Evolutionary conservation across 2,113 vertebrate genomes (phyloP).

Genomic region (Hemibagrus wyckioides): DNA sequence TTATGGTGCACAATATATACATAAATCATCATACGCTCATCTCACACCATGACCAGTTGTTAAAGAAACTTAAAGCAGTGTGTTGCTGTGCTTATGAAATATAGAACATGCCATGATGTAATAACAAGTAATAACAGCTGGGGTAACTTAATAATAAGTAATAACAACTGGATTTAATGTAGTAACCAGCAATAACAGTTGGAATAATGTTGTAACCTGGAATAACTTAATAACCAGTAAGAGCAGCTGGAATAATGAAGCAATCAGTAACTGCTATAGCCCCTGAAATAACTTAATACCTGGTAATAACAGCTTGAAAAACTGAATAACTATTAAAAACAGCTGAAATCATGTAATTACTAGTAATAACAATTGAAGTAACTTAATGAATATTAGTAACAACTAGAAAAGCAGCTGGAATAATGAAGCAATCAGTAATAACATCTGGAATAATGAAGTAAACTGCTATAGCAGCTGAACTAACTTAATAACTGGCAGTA

Average conservation of each 20-base stretch:
- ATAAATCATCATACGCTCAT: background rate
- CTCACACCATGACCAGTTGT: background rate
- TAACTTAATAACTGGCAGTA: background rate
- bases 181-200: background rate
- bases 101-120: background rate
- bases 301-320: background rate
- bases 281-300: background rate
- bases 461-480: background rate
- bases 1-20: background rate
- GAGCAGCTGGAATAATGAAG: too few relatives aligned
- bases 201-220: background rate
- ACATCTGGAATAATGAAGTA: too few relatives aligned
- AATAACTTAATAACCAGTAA: background rate
- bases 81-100: background rate
- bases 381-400: background rate
- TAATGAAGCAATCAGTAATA: too few relatives aligned
- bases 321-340: background rate
- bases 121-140: background rate
- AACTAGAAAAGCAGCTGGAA: too few relatives aligned
- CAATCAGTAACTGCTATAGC: too few relatives aligned
- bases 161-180: too few relatives aligned
- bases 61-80: background rate
- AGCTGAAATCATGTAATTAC: too few relatives aligned
- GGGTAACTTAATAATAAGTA: background rate
- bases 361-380: background rate